phyloP scores from a whole-genome alignment of 2,888 invertebrate genomes.

The Pachymerium ferrugineum region DNA sequence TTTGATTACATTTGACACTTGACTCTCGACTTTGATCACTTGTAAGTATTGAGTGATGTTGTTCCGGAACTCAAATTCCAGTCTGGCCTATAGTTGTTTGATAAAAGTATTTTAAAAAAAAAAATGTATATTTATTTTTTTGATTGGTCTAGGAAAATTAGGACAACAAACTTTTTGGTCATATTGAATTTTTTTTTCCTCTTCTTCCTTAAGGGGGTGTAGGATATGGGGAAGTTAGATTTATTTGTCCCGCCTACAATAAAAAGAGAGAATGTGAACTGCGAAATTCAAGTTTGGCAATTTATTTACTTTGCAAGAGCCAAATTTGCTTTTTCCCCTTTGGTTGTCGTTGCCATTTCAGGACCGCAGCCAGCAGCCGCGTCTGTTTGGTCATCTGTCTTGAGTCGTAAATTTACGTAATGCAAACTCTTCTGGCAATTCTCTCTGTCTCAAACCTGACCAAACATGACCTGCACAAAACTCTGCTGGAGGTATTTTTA shows the following conservation, averaged over 20 bases:
- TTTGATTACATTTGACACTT: constrained; percentile 9
- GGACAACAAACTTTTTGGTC: too few species aligned
- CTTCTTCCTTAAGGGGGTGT: too few species aligned
- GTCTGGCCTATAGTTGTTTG: not conserved
- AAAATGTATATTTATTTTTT: not conserved
- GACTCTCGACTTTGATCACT: constrained; percentile 9
- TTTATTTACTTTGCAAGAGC: not conserved
- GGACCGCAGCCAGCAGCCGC: constrained; percentile 3
- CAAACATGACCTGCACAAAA: constrained; percentile 24
- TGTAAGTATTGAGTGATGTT: not conserved
- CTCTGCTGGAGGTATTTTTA: constrained; percentile 9
- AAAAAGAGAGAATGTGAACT: too few species aligned
- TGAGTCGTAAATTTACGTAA: constrained; percentile 4
- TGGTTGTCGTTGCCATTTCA: constrained; percentile 4
- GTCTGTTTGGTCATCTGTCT: constrained; percentile 13
- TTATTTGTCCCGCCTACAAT: too few species aligned
- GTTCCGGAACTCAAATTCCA: not conserved
- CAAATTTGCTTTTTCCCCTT: not conserved
- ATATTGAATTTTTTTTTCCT: too few species aligned
- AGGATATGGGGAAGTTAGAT: too few species aligned
- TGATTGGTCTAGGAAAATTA: not conserved
- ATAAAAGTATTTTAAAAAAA: not conserved
- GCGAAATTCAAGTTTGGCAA: not conserved
- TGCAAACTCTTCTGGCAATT: constrained; percentile 13
- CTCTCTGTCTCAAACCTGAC: constrained; percentile 40